Evolutionary conservation across 1,140 invertebrate genomes (phyloP).

Genomic region (Tetraneura akinire): DNA sequence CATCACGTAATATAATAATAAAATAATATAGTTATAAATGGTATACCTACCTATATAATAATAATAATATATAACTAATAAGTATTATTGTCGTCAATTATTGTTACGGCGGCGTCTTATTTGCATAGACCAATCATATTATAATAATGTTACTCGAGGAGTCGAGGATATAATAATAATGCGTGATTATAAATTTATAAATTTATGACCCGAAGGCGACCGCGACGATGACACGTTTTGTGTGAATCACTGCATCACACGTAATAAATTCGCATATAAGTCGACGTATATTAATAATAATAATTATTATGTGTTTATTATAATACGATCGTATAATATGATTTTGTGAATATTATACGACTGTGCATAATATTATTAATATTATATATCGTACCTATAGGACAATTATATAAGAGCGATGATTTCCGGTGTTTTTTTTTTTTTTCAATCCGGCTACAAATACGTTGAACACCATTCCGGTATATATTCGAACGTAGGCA

Average conservation of each 20-base stretch:
- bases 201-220: constrained; percentile 3
- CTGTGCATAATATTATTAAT: no score
- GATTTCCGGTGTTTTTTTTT: background rate
- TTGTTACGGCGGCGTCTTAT: constrained; percentile 44
- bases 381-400: no score
- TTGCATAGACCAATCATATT: constrained; percentile 40
- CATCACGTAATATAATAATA: background rate
- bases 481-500: no score
- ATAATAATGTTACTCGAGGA: background rate
- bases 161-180: background rate
- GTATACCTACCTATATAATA: background rate
- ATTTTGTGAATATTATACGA: no score
- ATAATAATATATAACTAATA: constrained; percentile 25
- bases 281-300: background rate
- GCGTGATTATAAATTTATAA: background rate
- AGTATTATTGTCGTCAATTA: constrained; percentile 45
- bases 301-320: background rate
- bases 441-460: no score
- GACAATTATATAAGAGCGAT: no score
- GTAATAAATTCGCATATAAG: background rate
- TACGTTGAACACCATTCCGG: no score
- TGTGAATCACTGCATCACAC: background rate
- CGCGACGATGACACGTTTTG: no score
- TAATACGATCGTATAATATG: no score
- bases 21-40: constrained; percentile 23